Evolutionary conservation across 2,888 invertebrate species (phyloP), one percentile per base, ranked within the genome.

Genomic region (Lingula anatina): DNA sequence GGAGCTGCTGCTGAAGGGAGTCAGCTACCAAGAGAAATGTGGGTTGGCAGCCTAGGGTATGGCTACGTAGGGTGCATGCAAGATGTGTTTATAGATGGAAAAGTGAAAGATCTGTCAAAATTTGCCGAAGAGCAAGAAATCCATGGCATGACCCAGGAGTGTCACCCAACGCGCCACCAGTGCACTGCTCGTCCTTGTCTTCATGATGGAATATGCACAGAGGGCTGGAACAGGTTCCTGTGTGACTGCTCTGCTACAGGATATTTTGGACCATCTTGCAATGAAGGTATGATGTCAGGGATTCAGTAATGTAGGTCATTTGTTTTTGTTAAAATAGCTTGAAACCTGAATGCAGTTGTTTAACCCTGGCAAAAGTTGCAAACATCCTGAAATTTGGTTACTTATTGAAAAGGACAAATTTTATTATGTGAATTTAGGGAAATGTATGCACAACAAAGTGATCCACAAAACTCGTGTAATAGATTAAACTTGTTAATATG

Each of bases 31-130:
- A 83, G 89, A 2, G 89, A 88, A 20, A 80, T 96, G 52, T 95
- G 94, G 94, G 89, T 92, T 0, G 92, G 89, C 0, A 87, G 89
- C 5, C 78, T 95, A 47, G 83, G 89, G 50, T 87, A 89, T 67
- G 95, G 95, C 23, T 96, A 89, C 73, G 93, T 95, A 5, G 96
- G 95, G 2, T 96, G 95, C 75, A 83, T 96, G 69, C 83, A 92
- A 59, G 93, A 94, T 73, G 81, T 96, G 64, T 85, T 88, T 59
- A 81, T 94, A 68, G 92, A 94, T 73, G 89, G 89, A 43, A 87
- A 90, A 64, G 85, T 89, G 0, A 85, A 93, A 54, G 93, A 95
- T 73, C 84, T 96, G 53, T 90, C 91, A 3, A 86, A 87, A 25
- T 89, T 86, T 73, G 92, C 93, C 2, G 82, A 89, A 63, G 87